Percentiles rank a stretch among this genome's conserved stretches.
phyloP scores from a whole-genome alignment of 2,888 invertebrate species.

The Diogma glabrata region DNA sequence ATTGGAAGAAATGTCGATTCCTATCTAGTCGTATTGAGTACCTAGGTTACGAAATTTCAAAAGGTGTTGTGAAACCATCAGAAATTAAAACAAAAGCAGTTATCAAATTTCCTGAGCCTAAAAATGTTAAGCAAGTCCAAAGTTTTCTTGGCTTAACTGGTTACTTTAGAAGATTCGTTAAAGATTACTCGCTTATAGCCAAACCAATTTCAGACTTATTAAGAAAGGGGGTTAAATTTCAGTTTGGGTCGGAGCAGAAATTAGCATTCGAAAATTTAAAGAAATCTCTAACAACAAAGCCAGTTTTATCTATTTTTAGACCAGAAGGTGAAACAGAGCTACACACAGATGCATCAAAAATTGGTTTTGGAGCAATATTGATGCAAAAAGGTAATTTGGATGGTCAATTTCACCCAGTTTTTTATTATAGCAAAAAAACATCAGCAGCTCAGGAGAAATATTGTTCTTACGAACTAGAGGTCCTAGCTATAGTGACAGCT shows the following conservation, averaged over 20 bases:
- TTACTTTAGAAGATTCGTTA: background rate
- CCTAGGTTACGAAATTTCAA: background rate
- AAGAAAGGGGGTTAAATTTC: too few species aligned
- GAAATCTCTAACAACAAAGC: too few species aligned
- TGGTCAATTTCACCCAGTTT: background rate
- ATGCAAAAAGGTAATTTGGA: background rate
- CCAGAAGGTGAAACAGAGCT: background rate
- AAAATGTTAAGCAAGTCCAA: background rate
- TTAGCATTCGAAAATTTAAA: too few species aligned
- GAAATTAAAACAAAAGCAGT: background rate
- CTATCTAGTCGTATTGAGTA: background rate
- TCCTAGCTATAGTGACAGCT: too few species aligned
- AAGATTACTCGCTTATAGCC: background rate
- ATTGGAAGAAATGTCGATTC: background rate
- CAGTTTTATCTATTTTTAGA: background rate
- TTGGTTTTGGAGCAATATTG: too few species aligned
- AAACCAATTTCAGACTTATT: background rate
- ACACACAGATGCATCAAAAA: background rate
- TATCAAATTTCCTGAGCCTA: background rate
- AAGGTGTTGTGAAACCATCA: background rate
- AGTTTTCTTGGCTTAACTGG: background rate
- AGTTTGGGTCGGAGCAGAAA: too few species aligned
- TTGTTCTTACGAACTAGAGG: background rate
- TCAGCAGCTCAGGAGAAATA: background rate
- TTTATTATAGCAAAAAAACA: background rate